These are phyloP conservation scores for Diceros bicornis DNA, from an alignment of 2,797 vertebrate genomes.

Conservation along the genomic window DNA sequence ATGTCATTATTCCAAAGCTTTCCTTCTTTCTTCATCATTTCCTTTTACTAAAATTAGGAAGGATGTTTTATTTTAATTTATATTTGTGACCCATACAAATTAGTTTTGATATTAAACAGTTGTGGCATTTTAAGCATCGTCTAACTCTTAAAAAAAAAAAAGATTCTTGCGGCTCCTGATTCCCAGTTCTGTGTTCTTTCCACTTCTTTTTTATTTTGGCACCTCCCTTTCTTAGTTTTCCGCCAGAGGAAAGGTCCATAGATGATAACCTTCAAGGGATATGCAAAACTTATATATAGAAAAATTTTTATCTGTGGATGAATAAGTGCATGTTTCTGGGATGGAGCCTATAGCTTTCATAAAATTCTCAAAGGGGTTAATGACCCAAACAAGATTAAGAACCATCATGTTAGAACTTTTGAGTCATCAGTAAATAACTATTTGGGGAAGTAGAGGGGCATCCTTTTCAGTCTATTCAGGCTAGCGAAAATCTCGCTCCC, in stretches of 20 bases:
- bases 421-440: background rate
- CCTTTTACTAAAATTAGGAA: constrained; percentile 61
- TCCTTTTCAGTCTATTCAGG: background rate
- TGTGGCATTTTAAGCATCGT: background rate
- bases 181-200: constrained; percentile 39
- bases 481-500: background rate
- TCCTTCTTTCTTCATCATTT: constrained; percentile 36
- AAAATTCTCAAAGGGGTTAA: constrained; percentile 15
- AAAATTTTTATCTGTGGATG: constrained; percentile 8
- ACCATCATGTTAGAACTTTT: background rate
- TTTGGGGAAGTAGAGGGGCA: background rate
- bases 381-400: background rate
- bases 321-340: background rate
- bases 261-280: background rate
- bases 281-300: background rate
- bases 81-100: background rate
- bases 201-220: constrained; percentile 17
- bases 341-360: background rate
- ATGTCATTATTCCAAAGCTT: constrained; percentile 22
- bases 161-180: background rate
- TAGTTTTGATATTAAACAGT: background rate
- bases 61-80: constrained; percentile 40
- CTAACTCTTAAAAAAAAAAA: background rate
- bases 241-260: background rate
- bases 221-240: constrained; percentile 19